Evolutionary conservation across 53 echinoderm and acorn worm genomes (phyloP).

Genomic region (Stichopus horrens): DNA sequence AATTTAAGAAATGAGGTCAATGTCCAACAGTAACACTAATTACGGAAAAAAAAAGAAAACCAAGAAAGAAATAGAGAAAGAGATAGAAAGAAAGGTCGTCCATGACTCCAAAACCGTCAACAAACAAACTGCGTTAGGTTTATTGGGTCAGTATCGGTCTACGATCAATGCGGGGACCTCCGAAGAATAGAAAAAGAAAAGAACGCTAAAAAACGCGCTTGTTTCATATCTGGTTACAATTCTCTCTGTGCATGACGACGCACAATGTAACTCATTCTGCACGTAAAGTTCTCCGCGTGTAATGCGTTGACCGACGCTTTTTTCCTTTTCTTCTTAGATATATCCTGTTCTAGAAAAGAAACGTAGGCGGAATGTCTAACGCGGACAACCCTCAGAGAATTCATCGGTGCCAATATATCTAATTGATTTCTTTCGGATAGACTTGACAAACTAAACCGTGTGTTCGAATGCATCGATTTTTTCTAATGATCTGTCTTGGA

Average conservation of each 20-base stretch:
- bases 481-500: too few relatives aligned
- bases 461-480: not conserved
- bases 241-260: not conserved
- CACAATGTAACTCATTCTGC: not conserved
- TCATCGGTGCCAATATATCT: conserved; percentile 10
- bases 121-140: not conserved
- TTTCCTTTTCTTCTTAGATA: not conserved
- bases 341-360: conserved; percentile 25
- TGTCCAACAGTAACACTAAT: not conserved
- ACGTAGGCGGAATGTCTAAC: not conserved
- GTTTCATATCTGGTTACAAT: not conserved
- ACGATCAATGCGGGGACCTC: not conserved
- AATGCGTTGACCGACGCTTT: not conserved
- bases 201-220: not conserved
- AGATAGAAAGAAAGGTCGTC: not conserved
- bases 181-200: too few relatives aligned
- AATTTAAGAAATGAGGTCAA: not conserved
- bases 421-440: conserved; percentile 5
- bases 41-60: not conserved
- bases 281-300: not conserved
- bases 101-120: not conserved
- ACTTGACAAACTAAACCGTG: not conserved
- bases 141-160: not conserved
- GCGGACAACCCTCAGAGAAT: not conserved
- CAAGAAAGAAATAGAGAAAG: too few relatives aligned